phyloP scores from a whole-genome alignment of 2,797 vertebrate genomes.

The Melanotaenia trifasciata region DNA sequence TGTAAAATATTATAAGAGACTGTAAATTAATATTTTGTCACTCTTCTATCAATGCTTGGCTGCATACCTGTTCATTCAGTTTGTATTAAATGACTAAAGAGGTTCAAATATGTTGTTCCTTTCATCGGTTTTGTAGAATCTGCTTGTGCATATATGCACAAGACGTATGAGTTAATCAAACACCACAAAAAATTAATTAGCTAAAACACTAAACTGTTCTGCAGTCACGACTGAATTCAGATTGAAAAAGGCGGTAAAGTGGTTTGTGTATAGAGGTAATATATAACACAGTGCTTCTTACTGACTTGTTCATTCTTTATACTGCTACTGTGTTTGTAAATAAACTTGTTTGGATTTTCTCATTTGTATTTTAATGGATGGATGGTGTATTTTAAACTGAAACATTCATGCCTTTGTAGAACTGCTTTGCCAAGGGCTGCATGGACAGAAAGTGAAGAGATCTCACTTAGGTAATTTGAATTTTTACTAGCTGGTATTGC shows the following conservation, averaged over 20 bases:
- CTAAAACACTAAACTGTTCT: slow-evolving; percentile 43
- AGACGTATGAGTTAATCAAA: slow-evolving; percentile 22
- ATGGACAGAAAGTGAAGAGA: neutral
- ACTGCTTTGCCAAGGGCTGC: neutral
- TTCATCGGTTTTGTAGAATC: slow-evolving; percentile 27
- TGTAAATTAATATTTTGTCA: slow-evolving; percentile 21
- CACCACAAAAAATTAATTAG: slow-evolving; percentile 28
- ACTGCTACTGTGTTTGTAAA: slow-evolving; percentile 80
- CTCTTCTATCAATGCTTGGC: slow-evolving; percentile 36
- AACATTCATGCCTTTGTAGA: neutral
- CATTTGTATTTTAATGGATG: slow-evolving; percentile 36
- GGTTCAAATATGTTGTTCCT: slow-evolving; percentile 17
- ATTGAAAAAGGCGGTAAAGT: slow-evolving; percentile 25
- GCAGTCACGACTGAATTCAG: slow-evolving; percentile 35
- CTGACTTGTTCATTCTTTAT: slow-evolving; percentile 73
- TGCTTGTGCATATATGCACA: slow-evolving; percentile 25
- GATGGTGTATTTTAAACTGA: neutral
- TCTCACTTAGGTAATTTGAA: neutral
- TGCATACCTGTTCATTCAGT: slow-evolving; percentile 15
- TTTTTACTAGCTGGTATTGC: neutral
- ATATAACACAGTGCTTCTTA: slow-evolving; percentile 65
- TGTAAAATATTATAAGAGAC: slow-evolving; percentile 26
- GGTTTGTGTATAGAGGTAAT: slow-evolving; percentile 38
- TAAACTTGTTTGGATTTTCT: slow-evolving; percentile 82
- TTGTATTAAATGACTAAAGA: slow-evolving; percentile 14